Evolutionary conservation across 1,140 invertebrate genomes (phyloP).

Genomic region (Charaxes varanes): DNA sequence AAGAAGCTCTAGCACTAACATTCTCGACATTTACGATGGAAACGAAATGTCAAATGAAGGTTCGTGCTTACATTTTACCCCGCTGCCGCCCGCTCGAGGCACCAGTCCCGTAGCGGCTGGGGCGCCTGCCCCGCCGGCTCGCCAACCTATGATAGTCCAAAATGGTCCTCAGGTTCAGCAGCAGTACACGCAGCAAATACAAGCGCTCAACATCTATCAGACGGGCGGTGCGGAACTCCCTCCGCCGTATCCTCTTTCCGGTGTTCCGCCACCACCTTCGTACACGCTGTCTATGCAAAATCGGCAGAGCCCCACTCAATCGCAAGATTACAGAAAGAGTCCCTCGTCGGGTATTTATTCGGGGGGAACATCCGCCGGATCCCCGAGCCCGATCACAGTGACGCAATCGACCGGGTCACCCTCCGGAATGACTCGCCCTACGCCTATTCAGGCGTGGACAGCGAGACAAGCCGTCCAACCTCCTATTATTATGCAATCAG

Average conservation of each 20-base stretch:
- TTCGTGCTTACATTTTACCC: too few relatives aligned
- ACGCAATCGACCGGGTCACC: constrained; percentile 75
- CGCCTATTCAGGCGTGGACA: constrained; percentile 84
- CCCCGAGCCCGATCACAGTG: constrained; percentile 87
- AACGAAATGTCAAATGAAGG: too few relatives aligned
- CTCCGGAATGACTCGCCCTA: constrained; percentile 80
- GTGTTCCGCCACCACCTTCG: constrained; percentile 84
- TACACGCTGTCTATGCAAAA: constrained; percentile 90
- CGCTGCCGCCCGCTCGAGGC: constrained; percentile 78
- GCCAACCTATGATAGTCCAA: constrained; percentile 87
- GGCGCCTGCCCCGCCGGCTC: constrained; percentile 56
- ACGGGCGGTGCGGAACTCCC: constrained; percentile 81
- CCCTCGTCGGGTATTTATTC: constrained; percentile 88
- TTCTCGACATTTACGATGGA: too few relatives aligned
- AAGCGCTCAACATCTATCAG: constrained; percentile 87
- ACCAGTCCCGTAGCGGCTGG: constrained; percentile 83
- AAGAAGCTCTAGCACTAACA: too few relatives aligned
- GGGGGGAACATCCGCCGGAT: constrained; percentile 84
- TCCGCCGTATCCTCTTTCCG: constrained; percentile 84
- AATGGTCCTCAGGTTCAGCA: constrained; percentile 88
- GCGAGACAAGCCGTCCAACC: constrained; percentile 89
- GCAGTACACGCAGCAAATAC: constrained; percentile 89
- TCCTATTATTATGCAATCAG: constrained; percentile 96
- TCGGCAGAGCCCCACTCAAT: constrained; percentile 88
- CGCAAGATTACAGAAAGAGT: constrained; percentile 84